Conservation (phyloP, 2,113 vertebrate species). For the Dipodomys ordii region DNA sequence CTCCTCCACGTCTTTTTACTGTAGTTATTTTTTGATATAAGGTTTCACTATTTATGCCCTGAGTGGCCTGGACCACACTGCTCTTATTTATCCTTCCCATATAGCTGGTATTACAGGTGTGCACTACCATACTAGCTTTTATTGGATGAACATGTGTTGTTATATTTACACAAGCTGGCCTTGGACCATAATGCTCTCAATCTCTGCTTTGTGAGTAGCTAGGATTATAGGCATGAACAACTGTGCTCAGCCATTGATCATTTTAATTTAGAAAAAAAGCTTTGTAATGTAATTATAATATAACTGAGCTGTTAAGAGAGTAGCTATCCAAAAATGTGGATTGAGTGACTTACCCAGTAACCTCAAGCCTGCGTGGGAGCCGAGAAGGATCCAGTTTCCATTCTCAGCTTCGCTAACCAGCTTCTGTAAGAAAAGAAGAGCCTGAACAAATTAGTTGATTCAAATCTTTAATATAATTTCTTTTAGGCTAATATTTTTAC, state of each 20-base stretch:
- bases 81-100: too few species aligned
- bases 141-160: too few species aligned
- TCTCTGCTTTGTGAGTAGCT: too few species aligned
- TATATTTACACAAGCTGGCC: too few species aligned
- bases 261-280: conserved; percentile 3
- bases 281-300: background rate
- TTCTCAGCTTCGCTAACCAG: background rate
- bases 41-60: too few species aligned
- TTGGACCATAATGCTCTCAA: too few species aligned
- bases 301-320: background rate
- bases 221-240: too few species aligned
- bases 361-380: background rate
- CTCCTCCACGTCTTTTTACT: too few species aligned
- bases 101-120: too few species aligned
- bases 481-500: conserved; percentile 16
- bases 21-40: too few species aligned
- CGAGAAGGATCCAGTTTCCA: background rate
- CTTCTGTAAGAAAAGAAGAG: conserved; percentile 33
- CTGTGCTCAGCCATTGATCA: background rate
- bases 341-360: background rate
- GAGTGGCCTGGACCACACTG: too few species aligned
- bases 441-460: background rate
- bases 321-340: background rate
- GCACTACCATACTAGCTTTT: too few species aligned
- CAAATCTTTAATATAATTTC: background rate